Base-by-base conservation (phyloP, 92 coral and sea anemone genomes). In the Porites divaricata region DNA sequence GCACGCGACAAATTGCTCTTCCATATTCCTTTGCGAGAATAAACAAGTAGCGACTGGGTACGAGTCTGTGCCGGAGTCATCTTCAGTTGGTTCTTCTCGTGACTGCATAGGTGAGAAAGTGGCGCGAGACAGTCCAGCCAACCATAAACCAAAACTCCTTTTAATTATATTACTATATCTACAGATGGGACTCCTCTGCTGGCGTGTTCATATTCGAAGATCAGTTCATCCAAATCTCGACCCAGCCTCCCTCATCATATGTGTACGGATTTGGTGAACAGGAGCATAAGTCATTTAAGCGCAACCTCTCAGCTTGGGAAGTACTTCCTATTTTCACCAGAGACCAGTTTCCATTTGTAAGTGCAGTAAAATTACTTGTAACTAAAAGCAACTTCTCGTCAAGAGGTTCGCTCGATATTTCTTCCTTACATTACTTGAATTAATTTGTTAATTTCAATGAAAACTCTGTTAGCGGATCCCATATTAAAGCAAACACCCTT, bases 321-420 rank as follows among this genome's bases (percentile, higher is more conserved):
- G 91, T 90, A 19, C 91, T 94, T 75, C 97, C 98, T 1, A 86
- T 97, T 66, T 97, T 97, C 87, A 89, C 99, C 1, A 91, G 99
- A 26, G 99, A 97, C 61, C 99, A 97, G 89, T 97, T 97, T 73
- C 99, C 99, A n/a, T 97, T 95, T 84, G 99, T 96, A 70, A 89
- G 99, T 95, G 45, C 1, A 23, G 58, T 49, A 11, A 8, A 54
- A 54, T 54, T 2, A 0, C 16, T 54, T 11, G 59, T 15, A 11
- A 2, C 12, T 54, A 54, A 54, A 11, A 54, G 59, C 16, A 15
- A 2, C 16, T 54, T 11, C 16, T 67, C 20, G 28, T 14, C 16
- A 35, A 71, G 49, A 35, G 49, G 8, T n/a, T 61, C 17, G 65
- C 5, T 35, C 45, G 6, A 35, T 35, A 35, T 35, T 35, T 35